A percentile compares a stretch with the other conserved stretches of the same genome.
Evolutionary conservation across 2,797 vertebrate species (phyloP).

Genomic region (Amazona ochrocephala): DNA sequence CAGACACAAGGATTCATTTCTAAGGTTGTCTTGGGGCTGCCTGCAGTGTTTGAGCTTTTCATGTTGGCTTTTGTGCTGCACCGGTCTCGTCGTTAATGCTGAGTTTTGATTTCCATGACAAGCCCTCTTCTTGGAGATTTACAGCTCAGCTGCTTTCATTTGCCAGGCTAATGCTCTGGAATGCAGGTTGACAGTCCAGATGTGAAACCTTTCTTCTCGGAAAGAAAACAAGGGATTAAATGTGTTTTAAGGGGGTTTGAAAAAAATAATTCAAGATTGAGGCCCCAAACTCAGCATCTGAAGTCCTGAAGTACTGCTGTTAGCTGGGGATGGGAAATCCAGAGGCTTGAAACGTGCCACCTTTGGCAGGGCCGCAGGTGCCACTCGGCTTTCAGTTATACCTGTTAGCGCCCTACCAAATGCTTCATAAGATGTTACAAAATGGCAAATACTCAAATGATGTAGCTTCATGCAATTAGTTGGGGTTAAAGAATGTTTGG

Average conservation of each 20-base stretch:
- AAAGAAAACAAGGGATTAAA: slow-evolving; percentile 71
- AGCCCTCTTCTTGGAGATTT: slow-evolving; percentile 59
- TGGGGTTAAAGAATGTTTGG: not conserved
- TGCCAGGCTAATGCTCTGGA: slow-evolving; percentile 69
- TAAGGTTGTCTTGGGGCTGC: not conserved
- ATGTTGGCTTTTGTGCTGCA: not conserved
- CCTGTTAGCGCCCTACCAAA: not conserved
- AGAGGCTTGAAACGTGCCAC: not conserved
- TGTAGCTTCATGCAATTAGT: not conserved
- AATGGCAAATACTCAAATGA: not conserved
- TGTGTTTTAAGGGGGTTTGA: slow-evolving; percentile 43
- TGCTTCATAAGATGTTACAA: not conserved
- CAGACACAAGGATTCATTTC: not conserved
- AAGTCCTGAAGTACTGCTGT: slow-evolving; percentile 18
- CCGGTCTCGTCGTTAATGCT: not conserved
- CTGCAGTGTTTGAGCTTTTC: not conserved
- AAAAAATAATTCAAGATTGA: slow-evolving; percentile 54
- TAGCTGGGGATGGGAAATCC: not conserved
- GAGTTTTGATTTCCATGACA: slow-evolving; percentile 59
- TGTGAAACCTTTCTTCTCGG: slow-evolving; percentile 62
- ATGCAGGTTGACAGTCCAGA: slow-evolving; percentile 74
- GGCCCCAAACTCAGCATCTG: slow-evolving; percentile 4
- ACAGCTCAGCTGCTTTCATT: slow-evolving; percentile 66
- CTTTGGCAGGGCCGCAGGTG: not conserved
- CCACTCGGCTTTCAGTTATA: not conserved